A percentile compares a stretch with the other conserved stretches of the same genome.
Evolutionary conservation across 1,140 invertebrate genomes (phyloP).

Genomic region (Gryllus bimaculatus): DNA sequence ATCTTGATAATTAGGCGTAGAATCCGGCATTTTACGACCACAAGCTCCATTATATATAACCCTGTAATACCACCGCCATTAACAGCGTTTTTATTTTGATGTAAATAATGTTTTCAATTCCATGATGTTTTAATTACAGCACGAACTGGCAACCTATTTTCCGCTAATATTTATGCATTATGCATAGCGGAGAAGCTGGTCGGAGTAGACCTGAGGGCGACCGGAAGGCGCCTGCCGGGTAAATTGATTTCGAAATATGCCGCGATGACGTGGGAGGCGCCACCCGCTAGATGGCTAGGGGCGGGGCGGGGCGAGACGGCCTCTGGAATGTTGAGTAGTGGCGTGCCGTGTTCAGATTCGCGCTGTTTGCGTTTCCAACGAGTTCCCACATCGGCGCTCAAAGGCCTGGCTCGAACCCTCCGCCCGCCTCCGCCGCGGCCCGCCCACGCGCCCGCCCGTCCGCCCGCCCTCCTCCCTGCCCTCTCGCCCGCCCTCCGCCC

Average conservation of each 20-base stretch:
- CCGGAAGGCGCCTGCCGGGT: not conserved
- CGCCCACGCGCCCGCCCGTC: too few relatives aligned
- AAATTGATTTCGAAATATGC: not conserved
- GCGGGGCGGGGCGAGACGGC: too few relatives aligned
- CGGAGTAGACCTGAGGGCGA: not conserved
- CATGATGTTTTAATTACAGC: slow-evolving; percentile 1
- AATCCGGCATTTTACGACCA: not conserved
- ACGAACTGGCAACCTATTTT: not conserved
- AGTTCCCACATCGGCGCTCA: too few relatives aligned
- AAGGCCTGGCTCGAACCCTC: too few relatives aligned
- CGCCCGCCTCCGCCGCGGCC: too few relatives aligned
- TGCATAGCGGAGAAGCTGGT: not conserved
- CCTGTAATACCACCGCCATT: not conserved
- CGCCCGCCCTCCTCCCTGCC: too few relatives aligned
- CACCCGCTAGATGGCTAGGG: not conserved
- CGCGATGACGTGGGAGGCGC: not conserved
- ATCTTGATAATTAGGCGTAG: not conserved
- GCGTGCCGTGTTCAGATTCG: not conserved
- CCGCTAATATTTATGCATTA: not conserved
- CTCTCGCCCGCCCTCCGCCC: too few relatives aligned
- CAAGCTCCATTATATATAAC: not conserved
- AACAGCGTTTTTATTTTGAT: not conserved
- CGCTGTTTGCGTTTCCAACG: not conserved
- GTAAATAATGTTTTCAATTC: slow-evolving; percentile 2
- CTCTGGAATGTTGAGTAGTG: not conserved